Evolutionary conservation across 2,113 vertebrate genomes (phyloP), one percentile per base, ranked within the genome.

Genomic region (Dipodomys spectabilis): DNA sequence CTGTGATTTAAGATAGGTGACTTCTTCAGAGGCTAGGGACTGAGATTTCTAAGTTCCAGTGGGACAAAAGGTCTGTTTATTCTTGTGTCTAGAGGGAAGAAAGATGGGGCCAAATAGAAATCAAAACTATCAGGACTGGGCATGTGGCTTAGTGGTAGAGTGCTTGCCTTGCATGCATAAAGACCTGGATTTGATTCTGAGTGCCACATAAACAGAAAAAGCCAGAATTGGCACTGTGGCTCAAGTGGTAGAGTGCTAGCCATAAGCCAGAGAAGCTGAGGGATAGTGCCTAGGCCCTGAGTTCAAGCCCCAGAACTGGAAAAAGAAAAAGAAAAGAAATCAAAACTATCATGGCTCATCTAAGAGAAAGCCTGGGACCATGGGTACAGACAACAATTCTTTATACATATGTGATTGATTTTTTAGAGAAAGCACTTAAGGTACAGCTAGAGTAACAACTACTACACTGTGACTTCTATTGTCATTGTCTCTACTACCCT

Each of bases 1-100:
- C n/a, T 30, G 39, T 25, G 62, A 89, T 91, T 88, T 80, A 93
- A 84, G 85, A 72, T 74, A 68, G 64, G 44, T 89, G 30, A 49
- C 5, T 72, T 80, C 39, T 53, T 57, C 25, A 39, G n/a, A 53
- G 32, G 20, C 22, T 32, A 13, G 30, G 20, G 62, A 13, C 28
- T 79, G 65, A 39, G 10, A 73, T 25, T 78, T 57, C 89, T 85
- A 45, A 90, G 2, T 68, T 60, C 7, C 35, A 49, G 23, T 79
- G 39, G 73, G 57, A 74, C 44, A 75, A 81, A 25, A 57, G 64
- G 27, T 5, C 28, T 80, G 4, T 23, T 60, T 85, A 22, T 88
- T 81, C 68, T 65, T 79, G 15, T 2, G 22, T 4, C 44, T 27
- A 49, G 22, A 49, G 25, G 62, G 53, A 73, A 86, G 69, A 49